Conservation (phyloP, 2,797 vertebrate species). For the Okamejei kenojei region DNA sequence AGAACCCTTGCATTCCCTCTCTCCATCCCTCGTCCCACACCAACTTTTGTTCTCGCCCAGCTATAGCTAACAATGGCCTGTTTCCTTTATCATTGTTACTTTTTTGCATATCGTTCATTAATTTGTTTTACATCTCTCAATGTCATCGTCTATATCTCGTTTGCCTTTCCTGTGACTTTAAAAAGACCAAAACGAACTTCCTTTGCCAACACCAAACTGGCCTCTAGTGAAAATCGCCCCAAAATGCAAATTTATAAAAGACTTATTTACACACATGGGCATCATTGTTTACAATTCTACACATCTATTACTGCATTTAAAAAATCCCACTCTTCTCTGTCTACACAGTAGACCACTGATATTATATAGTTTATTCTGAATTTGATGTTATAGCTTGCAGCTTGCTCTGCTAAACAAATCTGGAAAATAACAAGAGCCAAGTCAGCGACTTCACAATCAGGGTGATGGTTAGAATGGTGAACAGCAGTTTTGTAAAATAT, state of each 20-base stretch:
- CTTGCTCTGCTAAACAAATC: background rate
- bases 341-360: background rate
- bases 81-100: no score
- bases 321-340: no score
- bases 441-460: background rate
- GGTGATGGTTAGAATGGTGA: background rate
- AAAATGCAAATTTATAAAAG: background rate
- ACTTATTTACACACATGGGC: background rate
- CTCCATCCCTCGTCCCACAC: no score
- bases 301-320: background rate
- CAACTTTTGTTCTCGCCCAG: no score
- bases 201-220: background rate
- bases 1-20: no score
- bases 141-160: no score
- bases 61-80: no score
- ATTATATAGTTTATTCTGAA: background rate
- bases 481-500: background rate
- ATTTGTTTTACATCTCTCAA: no score
- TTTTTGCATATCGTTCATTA: no score
- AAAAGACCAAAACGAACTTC: background rate
- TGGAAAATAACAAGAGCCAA: background rate
- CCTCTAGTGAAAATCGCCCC: background rate
- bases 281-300: background rate
- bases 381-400: background rate
- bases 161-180: no score